Evolutionary conservation across 2,888 invertebrate species (phyloP), one percentile per base, ranked within the genome.

Genomic region (Venusia cambrica): DNA sequence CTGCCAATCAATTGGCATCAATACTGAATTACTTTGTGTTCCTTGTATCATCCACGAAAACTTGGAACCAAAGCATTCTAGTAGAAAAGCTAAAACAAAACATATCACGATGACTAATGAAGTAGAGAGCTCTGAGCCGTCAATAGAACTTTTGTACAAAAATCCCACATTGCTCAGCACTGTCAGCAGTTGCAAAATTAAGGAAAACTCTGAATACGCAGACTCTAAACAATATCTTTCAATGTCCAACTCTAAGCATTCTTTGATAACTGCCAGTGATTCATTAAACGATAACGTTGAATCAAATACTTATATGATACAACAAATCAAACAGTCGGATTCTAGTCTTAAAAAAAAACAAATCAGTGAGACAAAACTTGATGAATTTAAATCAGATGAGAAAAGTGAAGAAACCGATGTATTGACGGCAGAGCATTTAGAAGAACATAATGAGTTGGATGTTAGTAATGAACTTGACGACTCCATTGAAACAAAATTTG

Each of bases 11-110:
- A 54, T 80, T 41, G 80, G 76, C 2, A 75, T 78, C 15, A 80
- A 83, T 41, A 81, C 78, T 7, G 81, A 83, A 52, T 56, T 85
- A 5, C 53, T 78, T 28, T 85, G 84, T 53, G 55, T 75, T 24
- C 85, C 85, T 7, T 87, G 87, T 53, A 65, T 80, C 1, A 81
- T 87, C 49, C 77, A 87, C 35, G 65, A 69, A 33, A 68, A 49
- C 37, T 9, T 34, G 5, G 77, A 75, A 11, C 51, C 51, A 5
- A 75, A 68, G 29, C 26, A 34, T 28, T 22, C 40, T 3, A 54
- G 20, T 26, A 53, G 43, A 32, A 62, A 58, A 49, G 51, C 34
- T 25, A 58, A 53, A 32, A 29, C 38, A 2, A 46, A 47, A 32
- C 32, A 30, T 13, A 38, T 17, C 29, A 38, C 33, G n/a, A 16